These are phyloP conservation scores for Aphelocoma californica DNA, from an alignment of 2,797 vertebrate species.

Conservation along the genomic window DNA sequence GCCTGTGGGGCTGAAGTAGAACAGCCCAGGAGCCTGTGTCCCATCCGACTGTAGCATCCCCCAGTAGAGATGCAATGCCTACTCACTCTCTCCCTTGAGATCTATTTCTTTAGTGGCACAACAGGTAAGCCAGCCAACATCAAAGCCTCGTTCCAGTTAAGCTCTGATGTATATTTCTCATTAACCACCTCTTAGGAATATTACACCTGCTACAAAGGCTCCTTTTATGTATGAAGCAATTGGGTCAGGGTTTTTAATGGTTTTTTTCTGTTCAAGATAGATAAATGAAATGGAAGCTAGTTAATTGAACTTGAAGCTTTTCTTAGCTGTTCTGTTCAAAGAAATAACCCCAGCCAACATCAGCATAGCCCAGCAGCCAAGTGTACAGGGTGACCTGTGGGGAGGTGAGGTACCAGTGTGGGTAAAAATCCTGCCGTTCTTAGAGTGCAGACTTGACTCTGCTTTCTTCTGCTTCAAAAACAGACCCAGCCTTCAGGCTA, in stretches of 20 bases:
- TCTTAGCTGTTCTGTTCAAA: neutral
- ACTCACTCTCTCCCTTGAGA: neutral
- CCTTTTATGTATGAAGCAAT: conserved; percentile 48
- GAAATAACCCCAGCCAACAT: neutral
- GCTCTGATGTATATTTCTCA: conserved; percentile 8
- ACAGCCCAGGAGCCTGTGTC: neutral
- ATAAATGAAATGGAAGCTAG: neutral
- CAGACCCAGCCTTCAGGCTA: neutral
- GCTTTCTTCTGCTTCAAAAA: neutral
- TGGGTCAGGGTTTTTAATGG: neutral
- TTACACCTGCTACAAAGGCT: conserved; percentile 41
- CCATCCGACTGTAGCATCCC: neutral
- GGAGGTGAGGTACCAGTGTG: neutral
- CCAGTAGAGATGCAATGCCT: neutral
- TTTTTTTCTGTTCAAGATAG: neutral
- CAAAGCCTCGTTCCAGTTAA: conserved; percentile 11
- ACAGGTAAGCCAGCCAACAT: conserved; percentile 23
- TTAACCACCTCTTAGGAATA: conserved; percentile 43
- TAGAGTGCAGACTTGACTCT: neutral
- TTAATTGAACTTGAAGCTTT: neutral
- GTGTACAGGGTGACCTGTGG: neutral
- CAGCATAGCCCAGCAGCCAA: neutral
- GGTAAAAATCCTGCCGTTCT: neutral
- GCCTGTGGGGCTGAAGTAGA: neutral
- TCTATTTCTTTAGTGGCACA: neutral